Conservation (phyloP, 2,113 vertebrate genomes). For the Zootoca vivipara region DNA sequence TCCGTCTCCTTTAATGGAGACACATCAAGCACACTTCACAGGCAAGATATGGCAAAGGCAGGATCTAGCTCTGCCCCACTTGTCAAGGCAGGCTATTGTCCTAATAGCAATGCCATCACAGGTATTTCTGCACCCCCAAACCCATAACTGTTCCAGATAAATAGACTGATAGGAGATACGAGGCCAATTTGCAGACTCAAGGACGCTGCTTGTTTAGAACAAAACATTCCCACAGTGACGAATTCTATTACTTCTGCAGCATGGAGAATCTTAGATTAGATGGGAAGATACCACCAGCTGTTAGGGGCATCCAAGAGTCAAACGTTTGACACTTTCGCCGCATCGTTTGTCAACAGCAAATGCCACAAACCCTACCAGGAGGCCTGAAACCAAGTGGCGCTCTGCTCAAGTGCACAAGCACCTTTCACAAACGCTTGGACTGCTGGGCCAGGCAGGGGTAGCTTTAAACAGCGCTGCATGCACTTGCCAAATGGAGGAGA, state of each 20-base stretch:
- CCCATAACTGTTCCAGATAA: accelerated
- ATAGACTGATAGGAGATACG: accelerated
- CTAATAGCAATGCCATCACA: background rate
- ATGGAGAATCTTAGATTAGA: background rate
- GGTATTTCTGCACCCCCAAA: no score
- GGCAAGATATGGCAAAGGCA: background rate
- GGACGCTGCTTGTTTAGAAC: background rate
- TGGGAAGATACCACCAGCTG: background rate
- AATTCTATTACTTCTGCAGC: background rate
- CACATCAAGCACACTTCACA: background rate
- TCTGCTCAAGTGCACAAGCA: background rate
- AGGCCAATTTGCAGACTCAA: background rate
- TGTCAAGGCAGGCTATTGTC: background rate
- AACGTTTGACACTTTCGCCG: slow-evolving; percentile 23
- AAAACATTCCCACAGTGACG: background rate
- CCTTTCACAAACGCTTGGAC: background rate
- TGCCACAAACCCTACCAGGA: background rate
- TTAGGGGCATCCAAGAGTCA: background rate
- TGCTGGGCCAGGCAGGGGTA: slow-evolving; percentile 9
- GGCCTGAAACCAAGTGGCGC: background rate
- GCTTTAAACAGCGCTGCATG: background rate
- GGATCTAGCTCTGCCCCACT: background rate
- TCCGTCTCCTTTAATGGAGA: background rate
- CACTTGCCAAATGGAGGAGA: slow-evolving; percentile 4
- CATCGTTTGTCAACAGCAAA: background rate